Evolutionary conservation across 2,888 invertebrate species (phyloP), one percentile per base, ranked within the genome.

Genomic region (Strigamia transsilvanica): DNA sequence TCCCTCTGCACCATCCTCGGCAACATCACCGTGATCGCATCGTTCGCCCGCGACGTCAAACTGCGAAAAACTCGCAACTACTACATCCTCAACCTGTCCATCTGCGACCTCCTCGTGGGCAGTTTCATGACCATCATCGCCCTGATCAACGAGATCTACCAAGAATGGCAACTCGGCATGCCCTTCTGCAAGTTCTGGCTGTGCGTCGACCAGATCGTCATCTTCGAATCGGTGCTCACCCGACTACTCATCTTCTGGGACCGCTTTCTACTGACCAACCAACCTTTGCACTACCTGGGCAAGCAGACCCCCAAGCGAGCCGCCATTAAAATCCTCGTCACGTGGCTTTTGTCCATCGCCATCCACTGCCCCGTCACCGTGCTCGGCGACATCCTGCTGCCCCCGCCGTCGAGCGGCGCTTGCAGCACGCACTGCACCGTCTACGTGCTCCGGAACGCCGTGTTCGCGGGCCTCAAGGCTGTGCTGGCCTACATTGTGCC

Each of bases 21-120:
- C 18, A 81, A 81, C 77, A 27, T 66, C 18, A 81, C 81, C 15
- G 81, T 81, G 1, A 73, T 81, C 38, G 38, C 41, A 4, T 66
- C 81, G 6, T 81, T 81, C 21, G 66, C 41, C 10, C 66, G 81
- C 10, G 81, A 81, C 77, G 15, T 32, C 27, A 81, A 81, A 73
- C 34, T 81, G 10, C 66, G 81, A 4, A 81, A 81, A 81, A 73
- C 66, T 3, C 66, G 81, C 4, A 81, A 81, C 32, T 81, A 81
- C 51, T 81, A 81, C 41, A 38, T 81, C 23, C 23, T 81, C 34
- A 81, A 81, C 38, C 21, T 81, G 21, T 38, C 34, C 12, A 81
- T 81, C 66, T 81, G 81, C 41, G 81, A 81, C 41, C 27, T 81
- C 27, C 10, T 34, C 1, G 38, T 73, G 12, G 81, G 81, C 15